These are phyloP conservation scores for Hypomecis atomaria DNA, from an alignment of 2,888 invertebrate genomes.

Conservation along the genomic window DNA sequence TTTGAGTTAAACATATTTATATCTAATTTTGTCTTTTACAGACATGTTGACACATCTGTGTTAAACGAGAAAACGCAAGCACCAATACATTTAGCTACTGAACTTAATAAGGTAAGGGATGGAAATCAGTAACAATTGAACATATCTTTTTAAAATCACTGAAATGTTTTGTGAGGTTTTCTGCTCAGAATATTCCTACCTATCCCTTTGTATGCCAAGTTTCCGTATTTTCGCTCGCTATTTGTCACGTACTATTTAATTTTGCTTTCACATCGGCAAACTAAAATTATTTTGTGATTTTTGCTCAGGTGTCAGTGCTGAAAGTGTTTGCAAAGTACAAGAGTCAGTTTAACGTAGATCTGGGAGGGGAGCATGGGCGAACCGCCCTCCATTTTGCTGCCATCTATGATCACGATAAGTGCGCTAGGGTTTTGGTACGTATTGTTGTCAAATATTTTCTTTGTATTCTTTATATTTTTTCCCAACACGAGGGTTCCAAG, in stretches of 20 bases:
- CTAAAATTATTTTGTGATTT: not conserved
- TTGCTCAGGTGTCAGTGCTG: constrained; percentile 85
- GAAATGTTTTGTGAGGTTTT: too few species aligned
- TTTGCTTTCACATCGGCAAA: not conserved
- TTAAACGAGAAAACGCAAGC: constrained; percentile 92
- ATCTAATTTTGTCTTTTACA: constrained; percentile 58
- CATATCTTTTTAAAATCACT: too few species aligned
- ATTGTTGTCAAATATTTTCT: not conserved
- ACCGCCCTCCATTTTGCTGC: constrained; percentile 94
- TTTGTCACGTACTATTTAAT: too few species aligned
- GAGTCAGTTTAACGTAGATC: constrained; percentile 88
- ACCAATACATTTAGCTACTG: constrained; percentile 91
- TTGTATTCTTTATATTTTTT: too few species aligned
- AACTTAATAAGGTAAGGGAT: constrained; percentile 85
- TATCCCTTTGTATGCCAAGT: too few species aligned
- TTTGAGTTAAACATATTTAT: too few species aligned
- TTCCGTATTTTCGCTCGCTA: too few species aligned
- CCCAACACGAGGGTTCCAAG: too few species aligned
- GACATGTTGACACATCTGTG: constrained; percentile 87
- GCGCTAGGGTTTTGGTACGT: constrained; percentile 91
- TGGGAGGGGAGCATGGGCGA: constrained; percentile 91
- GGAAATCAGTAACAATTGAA: not conserved
- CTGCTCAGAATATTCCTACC: too few species aligned
- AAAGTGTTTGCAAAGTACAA: constrained; percentile 88
- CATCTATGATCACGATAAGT: constrained; percentile 92